phyloP scores from a whole-genome alignment of 2,113 vertebrate genomes.

The Neopipo cinnamomea region DNA sequence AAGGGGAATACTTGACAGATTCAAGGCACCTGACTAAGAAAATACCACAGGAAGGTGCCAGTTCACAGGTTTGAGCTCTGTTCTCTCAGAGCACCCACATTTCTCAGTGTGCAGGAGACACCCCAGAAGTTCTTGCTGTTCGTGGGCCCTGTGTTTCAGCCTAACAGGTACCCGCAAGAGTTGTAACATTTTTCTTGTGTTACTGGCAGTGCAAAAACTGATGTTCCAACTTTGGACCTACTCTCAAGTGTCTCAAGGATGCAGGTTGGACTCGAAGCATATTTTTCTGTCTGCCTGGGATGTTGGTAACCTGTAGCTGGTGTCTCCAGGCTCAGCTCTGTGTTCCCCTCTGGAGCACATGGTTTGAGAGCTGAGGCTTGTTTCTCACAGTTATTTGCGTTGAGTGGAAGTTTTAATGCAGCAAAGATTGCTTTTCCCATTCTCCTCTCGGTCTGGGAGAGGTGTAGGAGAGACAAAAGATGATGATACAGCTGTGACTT shows the following conservation, averaged over 20 bases:
- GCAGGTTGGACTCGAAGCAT: background rate
- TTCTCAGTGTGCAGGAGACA: background rate
- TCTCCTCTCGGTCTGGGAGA: background rate
- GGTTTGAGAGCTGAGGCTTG: background rate
- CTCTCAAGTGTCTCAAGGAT: background rate
- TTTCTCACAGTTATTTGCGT: accelerated
- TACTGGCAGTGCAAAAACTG: background rate
- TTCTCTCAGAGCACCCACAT: background rate
- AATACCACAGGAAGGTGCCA: background rate
- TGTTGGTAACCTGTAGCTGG: background rate
- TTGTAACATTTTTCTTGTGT: background rate
- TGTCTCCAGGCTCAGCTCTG: background rate
- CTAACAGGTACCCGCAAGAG: background rate
- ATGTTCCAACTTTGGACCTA: background rate
- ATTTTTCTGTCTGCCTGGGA: background rate
- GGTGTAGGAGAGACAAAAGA: background rate
- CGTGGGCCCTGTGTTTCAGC: background rate
- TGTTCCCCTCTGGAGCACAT: background rate
- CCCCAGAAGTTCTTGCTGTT: background rate
- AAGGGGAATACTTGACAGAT: background rate
- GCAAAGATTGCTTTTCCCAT: background rate
- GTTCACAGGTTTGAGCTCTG: background rate
- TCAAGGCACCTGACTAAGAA: background rate
- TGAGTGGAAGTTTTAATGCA: background rate
- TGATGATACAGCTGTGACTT: background rate